Base-by-base conservation (phyloP, 2,113 vertebrate species). In the Erinaceus europaeus region DNA sequence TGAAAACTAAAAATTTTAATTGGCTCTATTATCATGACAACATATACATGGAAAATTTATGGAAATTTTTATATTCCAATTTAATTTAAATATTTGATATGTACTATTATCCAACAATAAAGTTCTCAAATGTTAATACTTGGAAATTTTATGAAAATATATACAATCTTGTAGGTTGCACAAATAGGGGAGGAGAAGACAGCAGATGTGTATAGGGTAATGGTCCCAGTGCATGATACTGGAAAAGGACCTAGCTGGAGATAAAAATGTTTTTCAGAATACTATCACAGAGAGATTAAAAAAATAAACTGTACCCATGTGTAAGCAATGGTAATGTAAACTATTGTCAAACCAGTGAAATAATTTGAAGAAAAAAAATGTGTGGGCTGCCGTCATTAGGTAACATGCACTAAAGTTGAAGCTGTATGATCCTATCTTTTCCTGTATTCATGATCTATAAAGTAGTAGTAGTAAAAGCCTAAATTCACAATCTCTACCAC, bases 401-500 rank as follows among this genome's bases (percentile, higher is more conserved):
- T 32, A 73, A 84, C 65, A 53, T 82, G 1, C 29, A 53, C 42
- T 81, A 83, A 89, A 92, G 84, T 67, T 74, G 20, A 83, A 74
- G 13, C 67, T 92, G 25, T 2, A 53, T 61, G 38, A 61, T 64
- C 11, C 62, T 80, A 13, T 42, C 42, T 86, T 29, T 84, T 90
- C 90, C 62, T 62, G 67, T 32, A 34, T 59, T 89, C 32, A 77
- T 64, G 10, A 11, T 64, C 89, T 80, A 72, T 61, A 73, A 90
- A 89, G 36, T 81, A 89, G 59, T 81, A 89, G 59, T 57, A 64
- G 75, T 73, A 81, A 83, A 93, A 82, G n/a, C 42, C 46, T 50
- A 64, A 91, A 87, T 62, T 77, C 25, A 40, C 75, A 89, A 72
- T 84, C 9, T 46, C n/a, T 55, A 15, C 27, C 34, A 84, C 40